Percentiles rank a stretch among this genome's conserved stretches.
These are phyloP conservation scores for Malthinus seriepunctatus DNA, from an alignment of 2,888 invertebrate genomes.

Conservation along the genomic window DNA sequence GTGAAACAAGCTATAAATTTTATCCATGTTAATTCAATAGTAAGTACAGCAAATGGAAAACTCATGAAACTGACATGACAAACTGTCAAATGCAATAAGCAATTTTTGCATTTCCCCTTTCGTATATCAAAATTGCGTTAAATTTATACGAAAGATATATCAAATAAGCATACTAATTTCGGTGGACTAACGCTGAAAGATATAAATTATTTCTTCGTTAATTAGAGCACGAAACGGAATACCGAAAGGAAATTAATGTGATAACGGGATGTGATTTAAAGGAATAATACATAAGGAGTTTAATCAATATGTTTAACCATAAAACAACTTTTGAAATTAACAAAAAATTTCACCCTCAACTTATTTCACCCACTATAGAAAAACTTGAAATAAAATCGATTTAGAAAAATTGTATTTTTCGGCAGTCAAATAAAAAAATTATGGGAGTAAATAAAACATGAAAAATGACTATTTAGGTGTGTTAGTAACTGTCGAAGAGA, in stretches of 20 bases:
- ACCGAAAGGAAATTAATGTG: conserved; percentile 13
- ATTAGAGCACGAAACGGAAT: conserved; percentile 17
- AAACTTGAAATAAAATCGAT: no score
- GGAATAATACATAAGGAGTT: conserved; percentile 2
- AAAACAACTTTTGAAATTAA: neutral
- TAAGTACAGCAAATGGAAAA: neutral
- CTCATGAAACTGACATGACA: neutral
- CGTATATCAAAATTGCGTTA: neutral
- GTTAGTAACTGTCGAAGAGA: no score
- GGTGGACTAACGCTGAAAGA: conserved; percentile 16
- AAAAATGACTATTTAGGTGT: no score
- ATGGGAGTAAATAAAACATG: no score
- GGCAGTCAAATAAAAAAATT: no score
- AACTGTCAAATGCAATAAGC: conserved; percentile 4
- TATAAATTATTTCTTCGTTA: conserved; percentile 17
- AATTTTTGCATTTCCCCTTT: conserved; percentile 5
- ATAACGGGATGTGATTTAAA: conserved; percentile 12
- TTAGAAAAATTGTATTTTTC: no score
- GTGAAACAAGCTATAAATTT: neutral
- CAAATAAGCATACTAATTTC: conserved; percentile 13
- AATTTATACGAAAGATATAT: conserved; percentile 12
- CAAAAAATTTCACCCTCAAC: no score
- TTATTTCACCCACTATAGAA: no score
- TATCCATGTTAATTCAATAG: conserved; percentile 1
- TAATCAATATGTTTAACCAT: neutral